Evolutionary conservation across 2,797 vertebrate species (phyloP).

Genomic region (Mormyrus hasselquistii): DNA sequence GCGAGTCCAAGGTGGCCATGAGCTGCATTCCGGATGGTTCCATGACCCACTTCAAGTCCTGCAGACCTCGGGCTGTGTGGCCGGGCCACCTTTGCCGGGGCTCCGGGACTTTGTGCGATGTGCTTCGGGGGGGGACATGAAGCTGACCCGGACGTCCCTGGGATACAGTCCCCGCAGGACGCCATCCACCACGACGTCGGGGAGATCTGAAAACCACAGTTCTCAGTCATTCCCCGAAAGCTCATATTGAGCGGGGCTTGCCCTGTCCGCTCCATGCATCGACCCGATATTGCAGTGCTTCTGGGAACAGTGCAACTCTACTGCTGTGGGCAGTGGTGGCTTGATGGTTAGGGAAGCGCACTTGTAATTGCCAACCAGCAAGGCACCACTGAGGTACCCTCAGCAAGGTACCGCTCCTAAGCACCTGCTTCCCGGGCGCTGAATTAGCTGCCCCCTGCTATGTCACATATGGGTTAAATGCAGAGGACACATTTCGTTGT

Average conservation of each 20-base stretch:
- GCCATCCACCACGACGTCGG: slow-evolving; percentile 59
- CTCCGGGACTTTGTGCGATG: neutral
- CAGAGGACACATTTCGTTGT: too few species aligned
- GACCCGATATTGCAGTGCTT: too few species aligned
- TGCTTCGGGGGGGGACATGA: slow-evolving; percentile 42
- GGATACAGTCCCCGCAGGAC: slow-evolving; percentile 67
- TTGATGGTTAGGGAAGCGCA: too few species aligned
- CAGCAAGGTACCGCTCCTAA: too few species aligned
- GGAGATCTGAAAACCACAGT: slow-evolving; percentile 51
- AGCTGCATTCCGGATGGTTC: neutral
- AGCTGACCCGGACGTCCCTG: slow-evolving; percentile 55
- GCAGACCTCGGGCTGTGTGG: neutral
- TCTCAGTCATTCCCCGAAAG: neutral
- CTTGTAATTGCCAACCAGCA: too few species aligned
- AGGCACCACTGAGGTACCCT: too few species aligned
- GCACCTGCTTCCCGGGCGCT: too few species aligned
- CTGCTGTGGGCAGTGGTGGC: too few species aligned
- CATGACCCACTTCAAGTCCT: neutral
- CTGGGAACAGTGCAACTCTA: too few species aligned
- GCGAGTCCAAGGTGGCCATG: neutral
- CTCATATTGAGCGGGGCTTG: neutral
- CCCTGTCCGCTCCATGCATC: too few species aligned
- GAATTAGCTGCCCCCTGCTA: too few species aligned
- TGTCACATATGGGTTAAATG: too few species aligned
- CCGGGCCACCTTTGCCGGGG: neutral